Conservation (phyloP, 2,888 invertebrate genomes). For the Diabrotica balteata region DNA sequence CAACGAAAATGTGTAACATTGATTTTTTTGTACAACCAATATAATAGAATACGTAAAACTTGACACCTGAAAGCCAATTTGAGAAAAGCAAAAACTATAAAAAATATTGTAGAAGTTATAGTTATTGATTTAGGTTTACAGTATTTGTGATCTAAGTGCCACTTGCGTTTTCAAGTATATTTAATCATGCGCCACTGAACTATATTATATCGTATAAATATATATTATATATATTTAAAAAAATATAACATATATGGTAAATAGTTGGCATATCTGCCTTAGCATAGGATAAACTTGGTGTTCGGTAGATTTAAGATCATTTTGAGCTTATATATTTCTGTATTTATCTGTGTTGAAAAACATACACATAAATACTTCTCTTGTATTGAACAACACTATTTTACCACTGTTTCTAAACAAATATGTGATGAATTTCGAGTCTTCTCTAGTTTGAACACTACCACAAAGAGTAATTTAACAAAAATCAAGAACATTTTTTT, state of each 20-base stretch:
- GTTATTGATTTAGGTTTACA: conserved; percentile 67
- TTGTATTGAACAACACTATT: not conserved
- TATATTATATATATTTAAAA: conserved; percentile 54
- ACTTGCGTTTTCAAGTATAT: conserved; percentile 74
- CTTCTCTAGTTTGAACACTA: no score
- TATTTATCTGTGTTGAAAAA: conserved; percentile 35
- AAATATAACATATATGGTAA: conserved; percentile 54
- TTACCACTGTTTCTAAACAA: no score
- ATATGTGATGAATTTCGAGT: no score
- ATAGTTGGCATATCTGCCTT: conserved; percentile 57
- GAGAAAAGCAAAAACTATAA: conserved; percentile 37
- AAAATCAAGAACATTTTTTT: no score
- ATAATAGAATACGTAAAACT: conserved; percentile 35
- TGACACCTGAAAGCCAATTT: conserved; percentile 47
- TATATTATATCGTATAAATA: conserved; percentile 59
- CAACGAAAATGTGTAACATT: conserved; percentile 23
- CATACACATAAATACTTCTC: conserved; percentile 9
- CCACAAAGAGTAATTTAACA: no score
- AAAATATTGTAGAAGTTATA: conserved; percentile 41
- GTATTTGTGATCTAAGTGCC: conserved; percentile 82
- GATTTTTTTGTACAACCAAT: conserved; percentile 39
- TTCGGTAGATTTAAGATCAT: conserved; percentile 59
- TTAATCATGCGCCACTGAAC: conserved; percentile 60
- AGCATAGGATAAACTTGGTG: conserved; percentile 58
- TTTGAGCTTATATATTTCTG: conserved; percentile 51